Evolutionary conservation across 2,113 vertebrate genomes (phyloP), one percentile per base, ranked within the genome.

Genomic region (Rhodinocichla rosea): DNA sequence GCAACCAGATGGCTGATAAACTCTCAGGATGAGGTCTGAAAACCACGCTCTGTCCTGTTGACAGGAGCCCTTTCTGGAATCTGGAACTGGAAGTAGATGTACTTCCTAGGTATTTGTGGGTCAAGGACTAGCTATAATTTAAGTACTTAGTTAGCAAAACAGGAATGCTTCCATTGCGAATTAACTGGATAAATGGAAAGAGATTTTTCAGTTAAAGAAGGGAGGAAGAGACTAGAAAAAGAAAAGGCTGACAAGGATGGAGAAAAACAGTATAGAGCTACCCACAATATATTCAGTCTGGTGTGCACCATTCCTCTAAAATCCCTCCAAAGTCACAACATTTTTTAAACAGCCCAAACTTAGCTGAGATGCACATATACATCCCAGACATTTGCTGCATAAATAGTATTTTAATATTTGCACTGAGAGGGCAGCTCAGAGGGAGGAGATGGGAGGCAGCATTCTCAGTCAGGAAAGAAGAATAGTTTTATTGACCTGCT

Each of bases 11-110:
- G 64, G 78, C 63, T 37, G 71, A 93, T 45, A 91, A 94, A 85
- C 55, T 77, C 71, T 86, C 45, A 69, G 23, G 50, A 95, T 65
- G 59, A 80, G 71, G 59, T 94, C 78, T 94, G 88, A 96, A 93
- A 96, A 67, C 52, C 73, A 74, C 23, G 83, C 75, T 85, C 79
- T 95, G 87, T 88, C 78, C 64, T 77, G 17, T 69, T 74, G 79
- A 93, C 78, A 94, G 33, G 17, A 89, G 42, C 10, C 37, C 35
- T 42, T 71, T 81, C 35, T 40, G 65, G 74, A 78, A 70, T 52
- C 42, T 78, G 68, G 64, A 90, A 92, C 27, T 90, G 78, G 56
- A 95, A 62, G 83, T 4, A 55, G 64, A 90, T 44, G 60, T 70
- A 60, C 47, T 88, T 90, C 83, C 85, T 44, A 70, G 47, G 37